Conservation (phyloP, 1,140 invertebrate species). For the Penaeus chinensis region DNA sequence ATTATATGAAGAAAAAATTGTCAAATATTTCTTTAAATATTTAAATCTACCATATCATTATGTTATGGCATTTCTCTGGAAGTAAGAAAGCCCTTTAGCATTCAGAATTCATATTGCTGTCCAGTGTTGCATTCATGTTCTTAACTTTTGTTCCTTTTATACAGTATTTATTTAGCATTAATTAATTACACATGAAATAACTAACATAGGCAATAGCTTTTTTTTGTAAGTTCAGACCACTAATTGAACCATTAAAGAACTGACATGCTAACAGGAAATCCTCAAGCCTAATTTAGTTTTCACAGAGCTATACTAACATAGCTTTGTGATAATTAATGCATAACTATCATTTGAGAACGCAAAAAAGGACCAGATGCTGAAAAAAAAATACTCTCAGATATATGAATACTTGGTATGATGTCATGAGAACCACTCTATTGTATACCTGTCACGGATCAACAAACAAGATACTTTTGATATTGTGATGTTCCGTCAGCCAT, state of each 20-base stretch:
- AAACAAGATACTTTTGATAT: too few relatives aligned
- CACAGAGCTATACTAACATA: constrained; percentile 35
- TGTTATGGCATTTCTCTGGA: too few relatives aligned
- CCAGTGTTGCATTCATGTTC: constrained; percentile 44
- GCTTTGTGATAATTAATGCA: constrained; percentile 23
- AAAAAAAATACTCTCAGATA: neutral
- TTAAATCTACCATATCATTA: too few relatives aligned
- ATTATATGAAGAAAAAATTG: too few relatives aligned
- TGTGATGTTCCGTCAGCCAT: too few relatives aligned
- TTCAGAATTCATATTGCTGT: constrained; percentile 1
- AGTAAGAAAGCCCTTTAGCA: too few relatives aligned
- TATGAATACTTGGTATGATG: too few relatives aligned
- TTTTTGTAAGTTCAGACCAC: constrained; percentile 20
- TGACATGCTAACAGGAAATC: constrained; percentile 26
- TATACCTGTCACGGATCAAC: too few relatives aligned
- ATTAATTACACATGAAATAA: constrained; percentile 24
- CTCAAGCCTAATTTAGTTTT: constrained; percentile 20
- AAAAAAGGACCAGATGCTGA: constrained; percentile 13
- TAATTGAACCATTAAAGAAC: constrained; percentile 2
- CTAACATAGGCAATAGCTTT: constrained; percentile 45
- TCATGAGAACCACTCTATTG: too few relatives aligned
- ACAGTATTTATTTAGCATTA: constrained; percentile 56
- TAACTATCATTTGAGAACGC: neutral
- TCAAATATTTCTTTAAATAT: too few relatives aligned
- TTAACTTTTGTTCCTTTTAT: constrained; percentile 42